Conservation (phyloP, 2,113 vertebrate species). For the Heterocephalus glaber region DNA sequence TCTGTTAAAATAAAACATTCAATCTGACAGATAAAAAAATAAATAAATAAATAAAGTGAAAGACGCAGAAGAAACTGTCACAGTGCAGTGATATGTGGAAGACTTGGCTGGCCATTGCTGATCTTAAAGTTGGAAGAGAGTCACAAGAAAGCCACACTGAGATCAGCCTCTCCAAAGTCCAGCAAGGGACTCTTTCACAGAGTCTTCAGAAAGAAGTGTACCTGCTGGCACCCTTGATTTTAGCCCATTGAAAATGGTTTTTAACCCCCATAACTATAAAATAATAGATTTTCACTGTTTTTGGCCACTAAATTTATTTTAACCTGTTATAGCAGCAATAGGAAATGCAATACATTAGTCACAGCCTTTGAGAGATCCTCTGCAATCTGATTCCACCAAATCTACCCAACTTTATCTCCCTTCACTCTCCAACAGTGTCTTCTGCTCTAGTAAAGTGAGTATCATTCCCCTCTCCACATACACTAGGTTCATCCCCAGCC, state of each 20-base stretch:
- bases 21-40: conserved; percentile 70
- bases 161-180: neutral
- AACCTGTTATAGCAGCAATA: neutral
- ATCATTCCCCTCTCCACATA: neutral
- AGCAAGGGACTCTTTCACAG: neutral
- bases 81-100: neutral
- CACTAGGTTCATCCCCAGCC: neutral
- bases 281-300: neutral
- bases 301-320: neutral
- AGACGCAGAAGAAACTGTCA: neutral
- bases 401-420: neutral
- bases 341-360: neutral
- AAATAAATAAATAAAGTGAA: too few species aligned
- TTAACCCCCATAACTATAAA: neutral
- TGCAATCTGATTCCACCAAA: neutral
- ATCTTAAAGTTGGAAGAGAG: neutral
- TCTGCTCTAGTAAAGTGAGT: neutral
- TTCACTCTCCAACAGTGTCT: neutral
- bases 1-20: conserved; percentile 81
- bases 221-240: neutral
- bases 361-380: neutral
- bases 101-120: neutral
- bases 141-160: neutral
- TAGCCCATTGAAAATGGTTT: neutral
- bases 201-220: neutral